Evolutionary conservation across 2,888 invertebrate species (phyloP).

Genomic region (Mesoligia furuncula): DNA sequence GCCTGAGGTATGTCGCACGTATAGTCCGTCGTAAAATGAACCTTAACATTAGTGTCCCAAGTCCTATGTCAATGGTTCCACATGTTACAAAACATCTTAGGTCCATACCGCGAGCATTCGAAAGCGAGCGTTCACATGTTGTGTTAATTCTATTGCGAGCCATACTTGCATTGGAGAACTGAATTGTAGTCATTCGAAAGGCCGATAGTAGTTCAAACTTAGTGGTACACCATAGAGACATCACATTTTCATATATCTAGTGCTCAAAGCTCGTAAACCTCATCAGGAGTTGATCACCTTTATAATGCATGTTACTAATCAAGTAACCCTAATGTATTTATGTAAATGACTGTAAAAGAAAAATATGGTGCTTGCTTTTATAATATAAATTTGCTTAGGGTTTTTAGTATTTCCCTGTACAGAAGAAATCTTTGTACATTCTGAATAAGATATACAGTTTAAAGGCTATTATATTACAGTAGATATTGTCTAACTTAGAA

Average conservation of each 20-base stretch:
- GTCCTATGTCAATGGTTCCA: not conserved
- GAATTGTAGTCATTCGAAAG: not conserved
- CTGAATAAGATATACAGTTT: not conserved
- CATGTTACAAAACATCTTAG: not conserved
- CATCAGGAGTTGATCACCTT: conserved; percentile 5
- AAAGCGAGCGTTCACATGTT: conserved; percentile 13
- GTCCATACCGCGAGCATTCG: conserved; percentile 6
- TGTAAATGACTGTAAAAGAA: not conserved
- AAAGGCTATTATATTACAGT: not conserved
- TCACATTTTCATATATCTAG: not conserved
- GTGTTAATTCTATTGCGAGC: not conserved
- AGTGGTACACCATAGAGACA: not conserved
- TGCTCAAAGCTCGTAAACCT: not conserved
- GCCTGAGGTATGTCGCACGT: conserved; percentile 75
- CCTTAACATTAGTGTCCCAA: not conserved
- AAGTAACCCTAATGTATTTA: not conserved
- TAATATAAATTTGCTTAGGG: not conserved
- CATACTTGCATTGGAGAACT: not conserved
- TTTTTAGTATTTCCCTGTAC: not conserved
- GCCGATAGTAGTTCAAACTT: not conserved
- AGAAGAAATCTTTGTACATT: not conserved
- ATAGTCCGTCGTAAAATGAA: conserved; percentile 1
- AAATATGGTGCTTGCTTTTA: conserved; percentile 10
- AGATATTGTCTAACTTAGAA: not conserved
- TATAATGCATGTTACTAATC: conserved; percentile 46